Base-by-base conservation (phyloP, 2,797 vertebrate genomes). In the Pampus argenteus region DNA sequence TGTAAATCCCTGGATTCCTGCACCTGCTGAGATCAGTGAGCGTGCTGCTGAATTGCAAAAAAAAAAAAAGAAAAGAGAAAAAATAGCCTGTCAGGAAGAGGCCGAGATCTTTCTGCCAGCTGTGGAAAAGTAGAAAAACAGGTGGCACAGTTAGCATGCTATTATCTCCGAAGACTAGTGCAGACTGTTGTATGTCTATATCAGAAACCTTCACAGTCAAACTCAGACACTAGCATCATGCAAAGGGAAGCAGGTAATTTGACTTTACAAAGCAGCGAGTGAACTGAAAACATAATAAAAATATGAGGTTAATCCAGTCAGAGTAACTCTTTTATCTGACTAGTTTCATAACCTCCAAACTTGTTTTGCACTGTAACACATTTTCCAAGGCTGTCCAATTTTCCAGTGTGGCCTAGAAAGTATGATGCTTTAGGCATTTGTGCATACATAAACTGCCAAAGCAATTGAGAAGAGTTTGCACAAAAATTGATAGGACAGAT, bases 341-440 rank as follows among this genome's bases (percentile, higher is more conserved):
- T 58, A 57, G 17, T 66, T 74, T 73, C 0, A 47, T 4, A 48
- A 54, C 26, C 67, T 64, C 5, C 18, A 74, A 31, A 29, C 25
- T 13, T 44, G 10, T 55, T 74, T 47, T 50, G 48, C 38, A 48
- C 31, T 40, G 44, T 8, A 76, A 56, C 62, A 74, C 49, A 73
- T 66, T 82, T 83, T 72, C 28, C 7, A 54, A 74, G 29, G 50
- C 59, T 26, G 82, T 88, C 83, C 71, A 81, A 78, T 82, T 86
- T 89, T 86, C 81, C 82, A 68, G 31, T 82, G 34, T 83, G 84
- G 63, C 86, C 90, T 79, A 84, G 71, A 87, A 90, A 84, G 51
- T 49, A 72, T 13, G 54, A 73, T 29, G 79, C 84, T 86, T 76
- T 57, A 47, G 85, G 85, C 79, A 64, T 66, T 86, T 76, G 54